These are phyloP conservation scores for Ibidorhyncha struthersii DNA, from an alignment of 2,113 vertebrate species.

Conservation along the genomic window DNA sequence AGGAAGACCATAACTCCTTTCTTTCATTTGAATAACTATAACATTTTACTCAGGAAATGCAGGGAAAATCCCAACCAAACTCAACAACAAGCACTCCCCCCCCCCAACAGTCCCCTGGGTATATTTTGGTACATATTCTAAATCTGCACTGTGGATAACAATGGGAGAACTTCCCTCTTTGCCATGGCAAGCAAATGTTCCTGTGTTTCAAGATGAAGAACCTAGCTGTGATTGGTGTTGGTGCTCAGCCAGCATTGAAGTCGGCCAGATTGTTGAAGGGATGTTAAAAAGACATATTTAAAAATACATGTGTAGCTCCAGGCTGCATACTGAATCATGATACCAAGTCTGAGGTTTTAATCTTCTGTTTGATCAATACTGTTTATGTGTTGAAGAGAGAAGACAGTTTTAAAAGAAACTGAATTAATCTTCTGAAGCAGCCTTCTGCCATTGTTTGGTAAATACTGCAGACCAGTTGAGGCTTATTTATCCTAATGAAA, in stretches of 20 bases:
- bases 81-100: neutral
- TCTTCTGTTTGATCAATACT: neutral
- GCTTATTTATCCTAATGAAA: neutral
- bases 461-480: neutral
- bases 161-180: neutral
- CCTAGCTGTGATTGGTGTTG: neutral
- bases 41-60: neutral
- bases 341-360: neutral
- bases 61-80: neutral
- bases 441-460: neutral
- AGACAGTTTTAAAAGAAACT: neutral
- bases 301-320: neutral
- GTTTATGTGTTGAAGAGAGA: neutral
- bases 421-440: neutral
- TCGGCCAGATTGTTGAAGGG: neutral
- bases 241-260: neutral
- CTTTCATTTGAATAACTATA: neutral
- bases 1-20: neutral
- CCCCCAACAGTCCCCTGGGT: fast-evolving
- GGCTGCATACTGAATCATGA: fast-evolving
- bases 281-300: neutral
- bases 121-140: neutral
- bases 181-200: neutral
- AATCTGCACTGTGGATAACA: neutral
- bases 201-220: neutral